Percentiles rank a stretch among this genome's conserved stretches.
phyloP scores from a whole-genome alignment of 2,888 invertebrate genomes.

The Anthoptus insignis region DNA sequence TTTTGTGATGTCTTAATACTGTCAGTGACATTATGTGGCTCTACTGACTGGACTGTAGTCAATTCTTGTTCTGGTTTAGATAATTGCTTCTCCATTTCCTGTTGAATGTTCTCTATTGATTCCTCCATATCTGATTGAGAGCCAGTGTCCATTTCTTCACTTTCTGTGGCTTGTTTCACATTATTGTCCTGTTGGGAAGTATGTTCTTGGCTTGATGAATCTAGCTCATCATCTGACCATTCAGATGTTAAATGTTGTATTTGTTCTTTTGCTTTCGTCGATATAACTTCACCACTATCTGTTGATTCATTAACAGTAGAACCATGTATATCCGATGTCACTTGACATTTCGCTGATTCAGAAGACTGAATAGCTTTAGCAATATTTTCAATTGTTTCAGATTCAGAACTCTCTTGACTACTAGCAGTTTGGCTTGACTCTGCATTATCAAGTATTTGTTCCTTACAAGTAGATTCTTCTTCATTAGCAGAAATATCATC shows the following conservation, averaged over 20 bases:
- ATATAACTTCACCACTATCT: slow-evolving; percentile 31
- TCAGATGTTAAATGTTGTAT: slow-evolving; percentile 68
- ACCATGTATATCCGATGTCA: neutral
- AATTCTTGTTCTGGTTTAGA: slow-evolving; percentile 32
- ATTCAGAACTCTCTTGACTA: slow-evolving; percentile 25
- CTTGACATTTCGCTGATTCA: neutral
- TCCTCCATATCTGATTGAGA: slow-evolving; percentile 66
- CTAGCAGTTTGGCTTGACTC: neutral
- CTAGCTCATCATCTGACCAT: slow-evolving; percentile 76
- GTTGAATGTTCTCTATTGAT: slow-evolving; percentile 54
- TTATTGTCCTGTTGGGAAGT: slow-evolving; percentile 25
- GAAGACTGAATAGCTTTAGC: slow-evolving; percentile 21
- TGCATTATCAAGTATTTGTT: neutral
- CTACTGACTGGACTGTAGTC: slow-evolving; percentile 13
- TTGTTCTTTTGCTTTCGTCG: slow-evolving; percentile 57
- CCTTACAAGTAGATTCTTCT: neutral
- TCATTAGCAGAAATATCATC: slow-evolving; percentile 7
- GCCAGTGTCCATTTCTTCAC: slow-evolving; percentile 42
- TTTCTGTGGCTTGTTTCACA: slow-evolving; percentile 1
- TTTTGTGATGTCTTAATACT: slow-evolving; percentile 13
- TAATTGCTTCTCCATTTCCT: slow-evolving; percentile 74
- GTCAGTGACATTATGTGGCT: slow-evolving; percentile 17
- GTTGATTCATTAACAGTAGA: slow-evolving; percentile 24
- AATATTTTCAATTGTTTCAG: slow-evolving; percentile 34
- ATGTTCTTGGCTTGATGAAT: slow-evolving; percentile 46